phyloP scores from a whole-genome alignment of 2,888 invertebrate species.

The Achlya flavicornis region DNA sequence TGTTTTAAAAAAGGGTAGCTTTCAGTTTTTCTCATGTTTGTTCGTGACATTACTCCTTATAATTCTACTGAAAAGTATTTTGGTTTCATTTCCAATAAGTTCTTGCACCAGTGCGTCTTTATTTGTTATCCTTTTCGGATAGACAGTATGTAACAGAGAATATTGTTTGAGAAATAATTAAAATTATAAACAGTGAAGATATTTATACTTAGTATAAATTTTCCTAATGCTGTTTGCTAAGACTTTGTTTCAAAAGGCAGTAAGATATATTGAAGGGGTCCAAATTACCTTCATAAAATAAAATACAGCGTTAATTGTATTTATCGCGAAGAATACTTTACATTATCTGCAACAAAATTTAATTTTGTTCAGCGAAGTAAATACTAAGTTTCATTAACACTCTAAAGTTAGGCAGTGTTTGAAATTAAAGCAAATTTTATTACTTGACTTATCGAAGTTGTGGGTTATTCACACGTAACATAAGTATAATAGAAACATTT shows the following conservation, averaged over 20 bases:
- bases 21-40: neutral
- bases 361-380: slow-evolving; percentile 7
- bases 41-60: neutral
- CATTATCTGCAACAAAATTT: neutral
- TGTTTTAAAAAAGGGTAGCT: neutral
- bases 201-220: neutral
- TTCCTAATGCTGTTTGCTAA: neutral
- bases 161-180: too few species aligned
- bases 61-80: neutral
- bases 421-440: neutral
- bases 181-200: too few species aligned
- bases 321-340: neutral
- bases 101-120: too few species aligned
- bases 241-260: neutral
- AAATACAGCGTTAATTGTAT: neutral
- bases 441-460: neutral
- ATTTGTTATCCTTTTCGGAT: too few species aligned
- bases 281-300: neutral
- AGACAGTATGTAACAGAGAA: too few species aligned
- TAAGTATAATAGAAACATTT: slow-evolving; percentile 8
- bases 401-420: neutral
- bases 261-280: neutral
- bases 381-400: neutral
- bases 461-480: neutral
- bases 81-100: too few species aligned